These are phyloP conservation scores for Brachymystax lenok DNA, from an alignment of 2,797 vertebrate species.

Conservation along the genomic window DNA sequence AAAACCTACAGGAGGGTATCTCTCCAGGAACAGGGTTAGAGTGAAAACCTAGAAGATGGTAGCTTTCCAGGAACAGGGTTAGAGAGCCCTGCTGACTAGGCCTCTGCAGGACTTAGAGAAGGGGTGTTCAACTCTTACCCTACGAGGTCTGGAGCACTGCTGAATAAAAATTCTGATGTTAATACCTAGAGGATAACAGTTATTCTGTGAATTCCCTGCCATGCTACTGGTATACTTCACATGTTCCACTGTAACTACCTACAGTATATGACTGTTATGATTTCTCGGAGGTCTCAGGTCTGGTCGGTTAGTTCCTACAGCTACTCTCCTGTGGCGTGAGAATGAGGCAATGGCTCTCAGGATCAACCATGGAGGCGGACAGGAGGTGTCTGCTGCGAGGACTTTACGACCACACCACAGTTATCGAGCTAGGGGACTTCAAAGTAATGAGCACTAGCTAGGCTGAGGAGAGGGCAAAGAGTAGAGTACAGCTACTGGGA, in stretches of 20 bases:
- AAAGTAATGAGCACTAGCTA: constrained; percentile 37
- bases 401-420: constrained; percentile 21
- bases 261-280: constrained; percentile 1
- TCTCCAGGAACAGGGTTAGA: no score
- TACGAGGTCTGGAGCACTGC: background rate
- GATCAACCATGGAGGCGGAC: constrained; percentile 31
- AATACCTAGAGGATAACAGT: background rate
- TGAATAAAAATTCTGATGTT: background rate
- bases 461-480: constrained; percentile 28
- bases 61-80: no score
- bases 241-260: background rate
- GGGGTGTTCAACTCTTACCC: no score
- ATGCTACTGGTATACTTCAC: background rate
- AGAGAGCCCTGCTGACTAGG: no score
- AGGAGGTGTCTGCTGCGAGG: constrained; percentile 36
- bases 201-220: background rate
- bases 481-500: constrained; percentile 4
- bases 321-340: constrained; percentile 34
- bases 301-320: constrained; percentile 32
- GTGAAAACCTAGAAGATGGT: no score
- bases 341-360: constrained; percentile 20
- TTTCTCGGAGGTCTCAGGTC: constrained; percentile 7
- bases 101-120: no score
- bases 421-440: constrained; percentile 29
- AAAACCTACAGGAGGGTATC: no score